These are phyloP conservation scores for Siderastrea radians DNA, from an alignment of 92 coral and sea anemone genomes.

Conservation along the genomic window DNA sequence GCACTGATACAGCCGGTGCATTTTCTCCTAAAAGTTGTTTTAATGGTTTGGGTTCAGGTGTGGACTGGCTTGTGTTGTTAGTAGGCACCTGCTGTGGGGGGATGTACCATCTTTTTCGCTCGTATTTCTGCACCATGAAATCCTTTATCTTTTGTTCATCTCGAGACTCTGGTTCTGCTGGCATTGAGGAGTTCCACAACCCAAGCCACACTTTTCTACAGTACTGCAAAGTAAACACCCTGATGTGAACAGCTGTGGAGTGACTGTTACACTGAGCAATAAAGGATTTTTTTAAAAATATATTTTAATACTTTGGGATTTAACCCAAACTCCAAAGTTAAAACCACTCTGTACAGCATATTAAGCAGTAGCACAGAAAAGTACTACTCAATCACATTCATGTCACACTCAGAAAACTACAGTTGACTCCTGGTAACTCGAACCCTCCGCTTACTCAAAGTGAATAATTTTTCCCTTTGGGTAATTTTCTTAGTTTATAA, in stretches of 20 bases:
- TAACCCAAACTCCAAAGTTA: too few species aligned
- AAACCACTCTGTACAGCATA: too few species aligned
- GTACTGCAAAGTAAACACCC: conserved; percentile 58
- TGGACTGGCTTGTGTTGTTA: conserved; percentile 59
- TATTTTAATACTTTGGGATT: too few species aligned
- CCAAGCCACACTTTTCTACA: conserved; percentile 98
- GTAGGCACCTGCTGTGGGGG: conserved; percentile 89
- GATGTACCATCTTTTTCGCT: conserved; percentile 96
- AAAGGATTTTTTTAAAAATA: too few species aligned
- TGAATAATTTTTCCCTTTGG: too few species aligned
- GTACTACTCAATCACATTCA: too few species aligned
- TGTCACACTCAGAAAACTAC: too few species aligned
- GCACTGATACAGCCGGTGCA: conserved; percentile 64
- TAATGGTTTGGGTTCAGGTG: conserved; percentile 94
- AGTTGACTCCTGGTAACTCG: too few species aligned
- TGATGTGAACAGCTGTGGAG: not conserved
- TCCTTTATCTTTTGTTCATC: conserved; percentile 98
- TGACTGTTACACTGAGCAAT: too few species aligned
- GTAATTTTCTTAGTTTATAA: too few species aligned
- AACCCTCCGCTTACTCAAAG: too few species aligned
- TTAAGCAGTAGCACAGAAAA: too few species aligned
- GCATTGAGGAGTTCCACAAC: conserved; percentile 93
- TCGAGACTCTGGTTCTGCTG: conserved; percentile 97
- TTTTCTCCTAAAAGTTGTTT: conserved; percentile 95
- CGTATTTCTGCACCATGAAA: conserved; percentile 98